Evolutionary conservation across 2,113 vertebrate genomes (phyloP).

Genomic region (Tachuris rubrigastra): DNA sequence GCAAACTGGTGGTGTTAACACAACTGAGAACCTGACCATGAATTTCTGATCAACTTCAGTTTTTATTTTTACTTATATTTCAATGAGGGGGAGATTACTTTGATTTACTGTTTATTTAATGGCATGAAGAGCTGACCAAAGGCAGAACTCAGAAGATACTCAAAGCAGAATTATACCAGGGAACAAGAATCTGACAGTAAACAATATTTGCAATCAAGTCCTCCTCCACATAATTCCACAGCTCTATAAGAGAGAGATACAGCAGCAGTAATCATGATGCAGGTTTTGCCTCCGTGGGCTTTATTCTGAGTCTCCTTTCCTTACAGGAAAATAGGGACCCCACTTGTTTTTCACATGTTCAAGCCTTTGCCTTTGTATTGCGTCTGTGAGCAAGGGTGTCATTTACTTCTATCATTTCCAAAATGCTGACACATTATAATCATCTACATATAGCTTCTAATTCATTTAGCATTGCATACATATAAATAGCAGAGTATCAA

Average conservation of each 20-base stretch:
- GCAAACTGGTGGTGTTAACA: neutral
- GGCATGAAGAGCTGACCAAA: neutral
- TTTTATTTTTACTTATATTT: neutral
- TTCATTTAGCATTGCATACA: neutral
- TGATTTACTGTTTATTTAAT: neutral
- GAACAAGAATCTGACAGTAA: neutral
- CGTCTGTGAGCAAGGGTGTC: neutral
- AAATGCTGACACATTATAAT: neutral
- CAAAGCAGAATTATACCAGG: neutral
- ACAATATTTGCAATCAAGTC: neutral
- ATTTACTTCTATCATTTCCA: neutral
- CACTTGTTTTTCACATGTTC: neutral
- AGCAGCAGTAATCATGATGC: neutral
- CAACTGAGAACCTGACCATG: neutral
- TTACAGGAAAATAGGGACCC: neutral
- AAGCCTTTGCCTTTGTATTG: neutral
- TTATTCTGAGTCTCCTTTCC: neutral
- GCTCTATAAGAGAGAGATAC: neutral
- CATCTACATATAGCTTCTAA: neutral
- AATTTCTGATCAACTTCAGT: neutral
- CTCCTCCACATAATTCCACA: neutral
- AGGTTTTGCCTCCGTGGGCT: neutral
- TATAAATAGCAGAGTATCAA: neutral
- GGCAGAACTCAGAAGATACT: neutral
- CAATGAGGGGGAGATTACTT: neutral